Evolutionary conservation across 2,797 vertebrate species (phyloP).

Genomic region (Sebastes itinus): DNA sequence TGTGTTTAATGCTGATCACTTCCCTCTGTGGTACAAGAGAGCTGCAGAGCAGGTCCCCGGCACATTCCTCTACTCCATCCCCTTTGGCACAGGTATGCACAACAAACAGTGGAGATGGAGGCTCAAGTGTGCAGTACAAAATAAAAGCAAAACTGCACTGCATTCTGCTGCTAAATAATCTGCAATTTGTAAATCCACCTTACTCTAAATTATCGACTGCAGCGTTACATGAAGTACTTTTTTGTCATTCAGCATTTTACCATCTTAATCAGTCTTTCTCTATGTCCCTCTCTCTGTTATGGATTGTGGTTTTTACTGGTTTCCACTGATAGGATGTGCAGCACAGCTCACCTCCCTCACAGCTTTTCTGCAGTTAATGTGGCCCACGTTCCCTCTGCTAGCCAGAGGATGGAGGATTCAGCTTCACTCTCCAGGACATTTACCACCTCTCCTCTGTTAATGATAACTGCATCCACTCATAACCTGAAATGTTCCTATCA

Average conservation of each 20-base stretch:
- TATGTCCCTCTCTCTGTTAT: slow-evolving; percentile 18
- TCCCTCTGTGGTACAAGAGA: slow-evolving; percentile 98
- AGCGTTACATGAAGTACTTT: slow-evolving; percentile 10
- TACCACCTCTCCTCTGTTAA: slow-evolving; percentile 38
- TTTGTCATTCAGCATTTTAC: slow-evolving; percentile 23
- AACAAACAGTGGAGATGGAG: not conserved
- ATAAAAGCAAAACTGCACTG: slow-evolving; percentile 5
- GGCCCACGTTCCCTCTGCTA: slow-evolving; percentile 8
- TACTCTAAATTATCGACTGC: not conserved
- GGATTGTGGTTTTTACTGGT: slow-evolving; percentile 56
- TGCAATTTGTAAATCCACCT: not conserved
- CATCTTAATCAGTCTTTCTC: slow-evolving; percentile 23
- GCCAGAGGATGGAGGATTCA: slow-evolving; percentile 22
- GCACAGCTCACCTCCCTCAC: slow-evolving; percentile 38
- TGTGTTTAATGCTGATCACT: slow-evolving; percentile 98
- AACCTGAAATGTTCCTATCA: slow-evolving; percentile 47
- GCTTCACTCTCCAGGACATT: slow-evolving; percentile 39
- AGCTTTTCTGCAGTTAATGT: slow-evolving; percentile 45
- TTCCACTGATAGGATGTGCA: slow-evolving; percentile 38
- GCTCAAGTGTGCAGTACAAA: not conserved
- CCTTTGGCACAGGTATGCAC: slow-evolving; percentile 91
- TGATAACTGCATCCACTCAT: slow-evolving; percentile 39
- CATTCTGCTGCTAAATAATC: not conserved
- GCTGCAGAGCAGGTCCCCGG: slow-evolving; percentile 95
- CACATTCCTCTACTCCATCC: slow-evolving; percentile 96